Percentiles rank a stretch among this genome's conserved stretches.
phyloP scores from a whole-genome alignment of 1,140 invertebrate species.

The Laodelphax striatellus region DNA sequence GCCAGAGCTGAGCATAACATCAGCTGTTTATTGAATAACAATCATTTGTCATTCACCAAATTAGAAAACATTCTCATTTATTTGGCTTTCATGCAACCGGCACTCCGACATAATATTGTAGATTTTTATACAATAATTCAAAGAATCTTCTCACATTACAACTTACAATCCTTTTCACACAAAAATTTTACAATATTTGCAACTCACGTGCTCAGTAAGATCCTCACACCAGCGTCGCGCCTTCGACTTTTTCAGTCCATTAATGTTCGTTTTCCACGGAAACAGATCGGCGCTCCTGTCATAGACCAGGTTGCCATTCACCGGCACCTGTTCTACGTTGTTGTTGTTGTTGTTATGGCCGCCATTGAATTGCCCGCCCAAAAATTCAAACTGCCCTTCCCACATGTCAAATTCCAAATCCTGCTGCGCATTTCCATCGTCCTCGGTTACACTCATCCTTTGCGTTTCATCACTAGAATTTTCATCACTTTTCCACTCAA shows the following conservation, averaged over 20 bases:
- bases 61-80: too few species aligned
- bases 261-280: conserved; percentile 34
- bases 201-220: conserved; percentile 40
- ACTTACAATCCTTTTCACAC: too few species aligned
- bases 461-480: not conserved
- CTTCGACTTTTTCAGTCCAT: conserved; percentile 40
- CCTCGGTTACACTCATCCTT: conserved; percentile 18
- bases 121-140: too few species aligned
- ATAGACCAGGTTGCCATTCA: conserved; percentile 28
- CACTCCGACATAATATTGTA: too few species aligned
- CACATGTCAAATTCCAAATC: conserved; percentile 64
- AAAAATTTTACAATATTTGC: too few species aligned
- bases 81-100: too few species aligned
- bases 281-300: conserved; percentile 30
- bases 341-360: conserved; percentile 10
- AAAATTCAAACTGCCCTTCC: conserved; percentile 76
- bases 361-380: conserved; percentile 34
- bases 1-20: too few species aligned
- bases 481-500: too few species aligned
- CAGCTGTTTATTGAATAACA: too few species aligned
- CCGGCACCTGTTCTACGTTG: conserved; percentile 25
- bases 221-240: conserved; percentile 42
- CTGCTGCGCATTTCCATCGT: conserved; percentile 18
- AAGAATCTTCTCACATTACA: too few species aligned
- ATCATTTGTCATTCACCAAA: too few species aligned